Evolutionary conservation across 2,113 vertebrate species (phyloP).

Genomic region (Oreochromis spilurus): DNA sequence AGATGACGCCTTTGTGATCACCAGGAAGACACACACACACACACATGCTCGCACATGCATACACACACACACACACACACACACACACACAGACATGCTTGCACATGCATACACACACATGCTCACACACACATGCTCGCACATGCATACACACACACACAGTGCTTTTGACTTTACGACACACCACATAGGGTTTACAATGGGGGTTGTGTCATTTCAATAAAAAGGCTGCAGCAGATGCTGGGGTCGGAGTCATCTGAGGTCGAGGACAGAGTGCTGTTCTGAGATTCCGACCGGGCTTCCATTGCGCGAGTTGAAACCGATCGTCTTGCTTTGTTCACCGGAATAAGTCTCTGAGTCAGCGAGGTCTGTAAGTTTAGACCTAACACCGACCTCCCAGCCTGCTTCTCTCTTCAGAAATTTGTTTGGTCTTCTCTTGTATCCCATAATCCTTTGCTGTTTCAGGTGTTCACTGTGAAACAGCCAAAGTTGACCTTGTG

Average conservation of each 20-base stretch:
- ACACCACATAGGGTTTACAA: not conserved
- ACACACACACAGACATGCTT: too few relatives aligned
- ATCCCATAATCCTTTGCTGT: not conserved
- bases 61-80: not conserved
- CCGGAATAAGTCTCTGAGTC: fast-evolving
- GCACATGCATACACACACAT: not conserved
- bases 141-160: not conserved
- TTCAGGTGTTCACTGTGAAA: not conserved
- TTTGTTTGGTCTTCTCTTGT: not conserved
- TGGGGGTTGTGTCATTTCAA: not conserved
- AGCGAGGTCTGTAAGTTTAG: not conserved
- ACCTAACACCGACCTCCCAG: not conserved
- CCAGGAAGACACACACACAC: not conserved
- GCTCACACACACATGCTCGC: too few relatives aligned
- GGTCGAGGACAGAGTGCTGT: not conserved
- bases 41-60: too few relatives aligned
- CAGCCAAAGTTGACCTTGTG: not conserved
- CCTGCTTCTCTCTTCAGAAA: not conserved
- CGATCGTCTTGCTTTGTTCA: not conserved
- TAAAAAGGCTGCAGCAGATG: not conserved
- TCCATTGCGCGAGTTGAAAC: not conserved
- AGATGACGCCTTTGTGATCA: not conserved
- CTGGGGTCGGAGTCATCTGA: not conserved
- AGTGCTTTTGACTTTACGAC: not conserved
- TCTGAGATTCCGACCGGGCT: not conserved